Base-by-base conservation (phyloP, 2,113 vertebrate species). In the Xiphias gladius region DNA sequence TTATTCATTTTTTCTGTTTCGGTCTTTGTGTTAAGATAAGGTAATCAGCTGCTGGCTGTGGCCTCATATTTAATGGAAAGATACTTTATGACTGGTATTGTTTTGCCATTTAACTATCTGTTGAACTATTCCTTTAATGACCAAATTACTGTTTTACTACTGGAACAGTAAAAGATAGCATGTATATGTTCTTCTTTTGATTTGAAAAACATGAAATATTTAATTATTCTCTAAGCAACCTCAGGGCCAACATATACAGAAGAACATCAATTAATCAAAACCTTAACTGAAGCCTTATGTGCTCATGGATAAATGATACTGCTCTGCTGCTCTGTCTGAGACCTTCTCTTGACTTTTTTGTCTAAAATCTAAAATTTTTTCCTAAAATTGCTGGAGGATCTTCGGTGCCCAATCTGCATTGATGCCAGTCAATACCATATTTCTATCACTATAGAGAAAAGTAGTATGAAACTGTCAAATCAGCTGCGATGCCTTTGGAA, bases 241-340 rank as follows among this genome's bases (percentile, higher is more conserved):
- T 65, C 17, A 24, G 55, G 66, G 30, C 61, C 58, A 52, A 19
- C 30, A 48, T 26, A 46, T 70, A 79, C 61, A 75, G 48, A 3
- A 43, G 55, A 66, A 46, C 76, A 70, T 67, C 52, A 76, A 86
- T 82, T 55, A 50, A 58, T 70, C 24, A 65, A 32, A 62, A 71
- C 48, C 43, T 61, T 61, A 66, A 41, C 32, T 24, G 54, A 65
- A 79, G 59, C 71, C n/a, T 62, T 62, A 65, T 67, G 41, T 68
- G 32, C 5, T 39, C 43, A 67, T 59, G 14, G 24, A 78, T 67
- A 35, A 20, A 67, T 62, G 55, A 79, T 68, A 65, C 80, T 65
- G 43, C 50, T 78, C 54, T 57, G 28, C 10, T 22, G 32, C 32
- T 57, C 52, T 39, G 32, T 61, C 64, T 64, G 35, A 54, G 24